Evolutionary conservation across 1,140 invertebrate genomes (phyloP).

Genomic region (Phortica variegata): DNA sequence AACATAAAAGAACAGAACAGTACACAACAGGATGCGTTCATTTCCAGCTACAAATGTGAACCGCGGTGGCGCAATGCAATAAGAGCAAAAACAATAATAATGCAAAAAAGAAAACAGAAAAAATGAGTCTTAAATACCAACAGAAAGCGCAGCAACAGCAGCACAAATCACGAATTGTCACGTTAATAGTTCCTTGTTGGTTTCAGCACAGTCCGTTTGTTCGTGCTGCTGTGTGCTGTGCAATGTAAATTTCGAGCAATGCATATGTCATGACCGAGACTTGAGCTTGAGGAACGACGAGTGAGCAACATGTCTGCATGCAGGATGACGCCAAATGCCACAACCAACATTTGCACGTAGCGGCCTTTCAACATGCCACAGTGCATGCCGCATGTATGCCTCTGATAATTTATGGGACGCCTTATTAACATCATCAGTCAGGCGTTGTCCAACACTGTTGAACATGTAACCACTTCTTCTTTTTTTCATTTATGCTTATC

Average conservation of each 20-base stretch:
- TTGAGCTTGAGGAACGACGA: constrained; percentile 13
- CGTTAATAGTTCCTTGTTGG: constrained; percentile 48
- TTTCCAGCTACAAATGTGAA: too few relatives aligned
- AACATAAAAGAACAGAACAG: too few relatives aligned
- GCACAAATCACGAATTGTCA: constrained; percentile 55
- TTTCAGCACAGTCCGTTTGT: not conserved
- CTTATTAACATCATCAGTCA: constrained; percentile 51
- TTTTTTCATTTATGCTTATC: constrained; percentile 1
- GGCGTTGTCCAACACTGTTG: constrained; percentile 15
- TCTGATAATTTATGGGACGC: constrained; percentile 53
- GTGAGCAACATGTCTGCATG: not conserved
- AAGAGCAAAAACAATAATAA: too few relatives aligned
- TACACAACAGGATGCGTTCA: constrained; percentile 32
- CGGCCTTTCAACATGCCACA: constrained; percentile 15
- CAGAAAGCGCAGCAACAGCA: constrained; percentile 17
- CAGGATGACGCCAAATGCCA: constrained; percentile 1
- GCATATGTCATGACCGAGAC: constrained; percentile 49
- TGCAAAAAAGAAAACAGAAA: not conserved
- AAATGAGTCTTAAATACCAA: constrained; percentile 51
- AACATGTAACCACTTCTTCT: not conserved
- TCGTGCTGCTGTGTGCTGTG: constrained; percentile 3
- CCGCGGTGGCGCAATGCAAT: too few relatives aligned
- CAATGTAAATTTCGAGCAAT: constrained; percentile 53
- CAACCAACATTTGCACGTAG: not conserved
- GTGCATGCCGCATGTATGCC: not conserved